Conservation (phyloP, 2,888 invertebrate genomes). For the Deilephila porcellus region DNA sequence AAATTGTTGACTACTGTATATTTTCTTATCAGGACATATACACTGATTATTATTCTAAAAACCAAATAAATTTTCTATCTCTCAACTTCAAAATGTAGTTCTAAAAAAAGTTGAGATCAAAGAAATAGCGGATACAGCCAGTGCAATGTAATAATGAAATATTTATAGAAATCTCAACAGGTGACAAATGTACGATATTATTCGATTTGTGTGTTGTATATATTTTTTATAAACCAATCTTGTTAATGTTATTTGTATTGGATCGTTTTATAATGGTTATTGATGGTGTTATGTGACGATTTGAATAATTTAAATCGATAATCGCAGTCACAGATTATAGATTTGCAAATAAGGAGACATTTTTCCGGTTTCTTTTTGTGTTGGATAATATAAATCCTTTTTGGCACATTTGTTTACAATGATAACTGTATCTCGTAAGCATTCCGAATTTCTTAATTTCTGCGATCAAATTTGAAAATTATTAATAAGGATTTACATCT, state of each 20-base stretch:
- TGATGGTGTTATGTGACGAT: slow-evolving; percentile 10
- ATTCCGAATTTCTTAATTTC: neutral
- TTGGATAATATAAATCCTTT: slow-evolving; percentile 11
- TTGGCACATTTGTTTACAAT: neutral
- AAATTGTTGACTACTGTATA: no score
- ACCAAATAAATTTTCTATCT: neutral
- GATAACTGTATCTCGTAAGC: neutral
- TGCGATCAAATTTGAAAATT: no score
- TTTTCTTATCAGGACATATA: no score
- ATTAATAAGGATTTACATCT: no score
- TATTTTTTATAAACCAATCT: slow-evolving; percentile 16
- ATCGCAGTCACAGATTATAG: slow-evolving; percentile 17
- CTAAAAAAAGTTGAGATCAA: neutral
- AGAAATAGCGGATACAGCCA: slow-evolving; percentile 1
- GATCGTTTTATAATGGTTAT: slow-evolving; percentile 30
- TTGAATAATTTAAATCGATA: slow-evolving; percentile 14
- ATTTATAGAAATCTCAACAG: slow-evolving; percentile 7
- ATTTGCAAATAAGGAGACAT: slow-evolving; percentile 21
- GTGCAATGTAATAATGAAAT: neutral
- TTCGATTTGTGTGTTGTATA: neutral
- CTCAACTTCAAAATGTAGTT: neutral
- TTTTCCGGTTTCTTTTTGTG: slow-evolving; percentile 23
- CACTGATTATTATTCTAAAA: no score
- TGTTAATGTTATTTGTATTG: slow-evolving; percentile 26
- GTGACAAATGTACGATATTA: slow-evolving; percentile 21